Percentiles rank a stretch among this genome's conserved stretches.
These are phyloP conservation scores for Cylindroiulus punctatus DNA, from an alignment of 2,888 invertebrate species.

Conservation along the genomic window DNA sequence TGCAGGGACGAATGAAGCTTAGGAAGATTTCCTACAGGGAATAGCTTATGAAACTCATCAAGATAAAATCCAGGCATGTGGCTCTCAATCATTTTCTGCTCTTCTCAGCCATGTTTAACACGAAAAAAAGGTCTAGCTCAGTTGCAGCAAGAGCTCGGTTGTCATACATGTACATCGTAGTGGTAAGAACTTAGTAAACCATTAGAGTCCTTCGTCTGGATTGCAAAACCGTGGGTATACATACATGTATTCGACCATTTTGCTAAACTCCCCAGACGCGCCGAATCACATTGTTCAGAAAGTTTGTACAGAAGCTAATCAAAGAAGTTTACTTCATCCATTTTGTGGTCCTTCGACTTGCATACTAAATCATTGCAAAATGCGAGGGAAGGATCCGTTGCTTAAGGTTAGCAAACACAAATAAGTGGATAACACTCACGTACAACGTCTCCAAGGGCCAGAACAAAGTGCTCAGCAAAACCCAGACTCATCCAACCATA, in stretches of 20 bases:
- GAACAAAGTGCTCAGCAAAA: constrained; percentile 35
- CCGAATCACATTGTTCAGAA: background rate
- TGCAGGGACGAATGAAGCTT: background rate
- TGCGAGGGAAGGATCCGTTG: background rate
- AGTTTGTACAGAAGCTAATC: constrained; percentile 1
- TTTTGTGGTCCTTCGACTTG: background rate
- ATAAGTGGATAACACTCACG: constrained; percentile 38
- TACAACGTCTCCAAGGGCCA: constrained; percentile 1
- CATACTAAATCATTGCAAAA: background rate
- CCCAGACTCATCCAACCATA: background rate
- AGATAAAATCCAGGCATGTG: background rate
- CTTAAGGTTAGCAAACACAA: constrained; percentile 17
- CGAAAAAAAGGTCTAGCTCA: background rate
- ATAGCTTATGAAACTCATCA: background rate
- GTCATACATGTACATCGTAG: background rate
- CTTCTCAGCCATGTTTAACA: background rate
- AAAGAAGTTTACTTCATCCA: constrained; percentile 4
- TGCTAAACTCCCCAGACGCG: background rate
- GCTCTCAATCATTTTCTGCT: background rate
- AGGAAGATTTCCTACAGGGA: background rate
- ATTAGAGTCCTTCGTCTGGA: background rate
- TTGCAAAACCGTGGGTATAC: background rate
- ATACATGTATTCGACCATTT: background rate
- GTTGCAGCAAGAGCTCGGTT: background rate
- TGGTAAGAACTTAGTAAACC: background rate